Evolutionary conservation across 2,888 invertebrate genomes (phyloP), one percentile per base, ranked within the genome.

Genomic region (Ecliptopera silaceata): DNA sequence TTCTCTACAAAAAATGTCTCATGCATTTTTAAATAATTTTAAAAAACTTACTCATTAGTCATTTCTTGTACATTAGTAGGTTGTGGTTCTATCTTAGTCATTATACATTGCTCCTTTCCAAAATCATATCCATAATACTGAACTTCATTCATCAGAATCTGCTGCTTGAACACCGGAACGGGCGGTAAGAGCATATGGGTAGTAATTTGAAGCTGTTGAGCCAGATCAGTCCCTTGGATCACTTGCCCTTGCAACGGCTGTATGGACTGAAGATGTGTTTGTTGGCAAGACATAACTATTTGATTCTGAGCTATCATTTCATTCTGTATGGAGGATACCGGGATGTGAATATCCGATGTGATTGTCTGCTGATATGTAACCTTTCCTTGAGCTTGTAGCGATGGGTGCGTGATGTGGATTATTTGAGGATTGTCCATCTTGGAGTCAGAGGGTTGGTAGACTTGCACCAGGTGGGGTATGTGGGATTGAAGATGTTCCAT

Each of bases 251-350:
- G 75, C 51, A 79, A 52, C 0, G 74, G 71, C 13, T 77, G 77
- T 12, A 82, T 68, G 43, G 70, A 77, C 58, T 84, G 85, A 34
- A 88, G 59, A 29, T 86, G 82, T 0, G 61, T 59, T 65, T 85
- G 88, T 58, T 84, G 84, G 56, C 86, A 87, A 0, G 88, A 84
- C 84, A 89, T 81, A 0, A 88, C 80, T 22, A 88, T 77, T 56
- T 85, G 82, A 57, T 83, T 85, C 61, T 84, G 87, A 0, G 83
- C 72, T 58, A 86, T 74, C 52, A 75, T 84, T 13, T 80, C 79
- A 8, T 80, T 77, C 39, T 78, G 77, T 31, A 84, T 74, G 10
- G 82, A 70, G 0, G 84, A 64, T 1, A 81, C 72, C 0, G 87
- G 84, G 57, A 87, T 71, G 13, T 85, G 82, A 5, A 86, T 62